Evolutionary conservation across 2,797 vertebrate genomes (phyloP).

Genomic region (Tragelaphus oryx): DNA sequence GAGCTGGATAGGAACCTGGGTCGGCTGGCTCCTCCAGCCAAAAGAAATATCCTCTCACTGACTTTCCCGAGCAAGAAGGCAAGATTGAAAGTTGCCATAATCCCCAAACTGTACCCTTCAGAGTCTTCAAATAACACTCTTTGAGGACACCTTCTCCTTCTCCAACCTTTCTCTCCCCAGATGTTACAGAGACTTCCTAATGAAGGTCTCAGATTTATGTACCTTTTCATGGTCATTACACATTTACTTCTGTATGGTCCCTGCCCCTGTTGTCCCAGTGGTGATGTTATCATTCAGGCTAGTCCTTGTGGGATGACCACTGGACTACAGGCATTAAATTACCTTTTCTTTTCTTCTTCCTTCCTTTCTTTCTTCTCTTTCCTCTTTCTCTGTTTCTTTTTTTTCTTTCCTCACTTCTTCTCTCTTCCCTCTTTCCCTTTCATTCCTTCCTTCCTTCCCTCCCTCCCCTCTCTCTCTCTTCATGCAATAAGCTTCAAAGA

Average conservation of each 20-base stretch:
- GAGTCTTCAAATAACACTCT: background rate
- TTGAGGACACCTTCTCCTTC: background rate
- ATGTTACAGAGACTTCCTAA: background rate
- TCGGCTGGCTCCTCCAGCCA: background rate
- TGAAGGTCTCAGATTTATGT: background rate
- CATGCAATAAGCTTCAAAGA: background rate
- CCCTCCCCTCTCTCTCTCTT: too few relatives aligned
- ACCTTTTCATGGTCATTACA: background rate
- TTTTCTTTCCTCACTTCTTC: too few relatives aligned
- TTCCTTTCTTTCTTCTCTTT: too few relatives aligned
- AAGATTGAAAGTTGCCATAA: background rate
- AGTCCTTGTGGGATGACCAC: background rate
- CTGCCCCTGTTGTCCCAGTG: background rate
- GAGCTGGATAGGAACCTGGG: background rate
- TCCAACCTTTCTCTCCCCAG: background rate
- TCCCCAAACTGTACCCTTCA: background rate
- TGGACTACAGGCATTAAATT: background rate
- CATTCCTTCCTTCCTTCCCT: accelerated
- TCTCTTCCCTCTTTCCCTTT: too few relatives aligned
- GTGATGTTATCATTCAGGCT: background rate
- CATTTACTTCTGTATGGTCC: background rate
- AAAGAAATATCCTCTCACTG: background rate
- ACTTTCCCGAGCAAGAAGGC: background rate
- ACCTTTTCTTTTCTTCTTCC: too few relatives aligned
- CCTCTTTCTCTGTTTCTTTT: background rate